A percentile compares a stretch with the other conserved stretches of the same genome.
phyloP scores from a whole-genome alignment of 1,140 invertebrate species.

The Forficula auricularia region DNA sequence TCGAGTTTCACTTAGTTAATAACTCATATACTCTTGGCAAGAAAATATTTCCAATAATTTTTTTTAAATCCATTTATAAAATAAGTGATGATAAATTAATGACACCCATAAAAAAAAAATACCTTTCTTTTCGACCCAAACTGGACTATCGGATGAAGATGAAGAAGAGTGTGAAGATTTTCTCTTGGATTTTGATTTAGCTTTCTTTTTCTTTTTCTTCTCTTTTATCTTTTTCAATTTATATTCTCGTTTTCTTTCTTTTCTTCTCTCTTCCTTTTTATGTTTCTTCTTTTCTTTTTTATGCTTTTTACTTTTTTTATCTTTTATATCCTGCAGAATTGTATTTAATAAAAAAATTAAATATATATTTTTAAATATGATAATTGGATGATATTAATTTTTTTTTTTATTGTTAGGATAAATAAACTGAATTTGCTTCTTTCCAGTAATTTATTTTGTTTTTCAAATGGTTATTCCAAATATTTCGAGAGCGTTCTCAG shows the following conservation, averaged over 20 bases:
- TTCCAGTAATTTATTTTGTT: too few relatives aligned
- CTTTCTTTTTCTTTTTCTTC: conserved; percentile 24
- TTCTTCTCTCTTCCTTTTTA: conserved; percentile 25
- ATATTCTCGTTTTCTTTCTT: conserved; percentile 27
- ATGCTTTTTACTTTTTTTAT: too few relatives aligned
- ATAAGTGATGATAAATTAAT: conserved; percentile 4
- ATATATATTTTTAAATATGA: too few relatives aligned
- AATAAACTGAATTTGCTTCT: too few relatives aligned
- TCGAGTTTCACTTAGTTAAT: not conserved
- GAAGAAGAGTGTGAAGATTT: conserved; percentile 17
- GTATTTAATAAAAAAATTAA: too few relatives aligned
- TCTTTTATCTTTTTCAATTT: too few relatives aligned
- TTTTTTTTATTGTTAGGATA: too few relatives aligned
- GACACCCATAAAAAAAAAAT: conserved; percentile 20
- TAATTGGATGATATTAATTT: too few relatives aligned
- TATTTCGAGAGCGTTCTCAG: too few relatives aligned
- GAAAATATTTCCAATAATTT: conserved; percentile 2
- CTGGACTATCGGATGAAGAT: conserved; percentile 26
- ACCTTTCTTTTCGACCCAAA: conserved; percentile 54
- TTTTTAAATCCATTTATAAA: conserved; percentile 1
- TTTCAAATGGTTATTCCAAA: too few relatives aligned
- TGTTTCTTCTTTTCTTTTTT: conserved; percentile 30
- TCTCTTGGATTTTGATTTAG: conserved; percentile 24
- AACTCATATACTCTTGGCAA: not conserved
- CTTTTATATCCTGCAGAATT: too few relatives aligned